Evolutionary conservation across 2,113 vertebrate genomes (phyloP).

Genomic region (Mustelus asterias): DNA sequence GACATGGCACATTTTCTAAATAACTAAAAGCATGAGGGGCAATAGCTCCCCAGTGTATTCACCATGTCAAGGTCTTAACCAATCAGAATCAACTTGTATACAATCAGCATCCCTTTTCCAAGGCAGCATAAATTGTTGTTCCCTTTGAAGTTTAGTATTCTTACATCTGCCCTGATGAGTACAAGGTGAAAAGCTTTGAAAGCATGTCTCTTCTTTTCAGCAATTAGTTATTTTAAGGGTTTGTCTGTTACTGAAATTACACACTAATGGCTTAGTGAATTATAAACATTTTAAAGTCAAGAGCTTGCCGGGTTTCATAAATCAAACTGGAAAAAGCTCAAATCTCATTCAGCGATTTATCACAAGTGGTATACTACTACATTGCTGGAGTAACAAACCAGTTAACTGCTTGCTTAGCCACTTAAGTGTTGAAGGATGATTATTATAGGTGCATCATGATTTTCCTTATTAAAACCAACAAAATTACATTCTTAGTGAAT

Average conservation of each 20-base stretch:
- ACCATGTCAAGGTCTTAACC: no score
- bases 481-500: not conserved
- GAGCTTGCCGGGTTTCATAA: not conserved
- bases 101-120: no score
- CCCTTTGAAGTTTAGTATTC: no score
- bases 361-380: not conserved
- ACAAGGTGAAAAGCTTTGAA: no score
- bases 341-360: not conserved
- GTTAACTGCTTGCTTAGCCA: not conserved
- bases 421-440: not conserved
- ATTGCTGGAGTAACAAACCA: not conserved
- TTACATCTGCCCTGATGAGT: no score
- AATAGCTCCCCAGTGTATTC: no score
- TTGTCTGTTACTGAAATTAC: not conserved
- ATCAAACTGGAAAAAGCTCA: not conserved
- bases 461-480: not conserved
- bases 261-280: not conserved
- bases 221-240: not conserved
- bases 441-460: not conserved
- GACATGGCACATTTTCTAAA: no score
- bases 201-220: no score
- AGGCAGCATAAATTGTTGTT: no score
- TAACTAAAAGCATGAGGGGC: no score
- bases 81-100: no score
- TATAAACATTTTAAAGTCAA: not conserved